Conservation (phyloP, 2,797 vertebrate genomes). For the Chrosomus eos region DNA sequence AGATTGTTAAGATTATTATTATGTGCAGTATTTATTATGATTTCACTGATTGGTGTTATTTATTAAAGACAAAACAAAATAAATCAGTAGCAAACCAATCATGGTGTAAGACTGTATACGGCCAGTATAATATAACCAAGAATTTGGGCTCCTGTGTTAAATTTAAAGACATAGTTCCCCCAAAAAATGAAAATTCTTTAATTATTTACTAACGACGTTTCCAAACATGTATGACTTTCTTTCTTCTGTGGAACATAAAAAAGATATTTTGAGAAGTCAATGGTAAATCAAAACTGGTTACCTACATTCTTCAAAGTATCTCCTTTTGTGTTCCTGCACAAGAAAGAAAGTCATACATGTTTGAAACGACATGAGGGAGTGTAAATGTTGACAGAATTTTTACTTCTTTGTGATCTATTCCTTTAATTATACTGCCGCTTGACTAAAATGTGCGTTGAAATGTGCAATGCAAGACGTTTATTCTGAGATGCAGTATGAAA, state of each 20-base stretch:
- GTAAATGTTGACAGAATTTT: background rate
- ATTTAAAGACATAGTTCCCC: constrained; percentile 1
- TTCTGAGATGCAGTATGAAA: background rate
- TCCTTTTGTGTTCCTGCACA: background rate
- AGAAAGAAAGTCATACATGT: background rate
- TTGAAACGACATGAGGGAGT: background rate
- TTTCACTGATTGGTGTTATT: constrained; percentile 5
- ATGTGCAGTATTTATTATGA: background rate
- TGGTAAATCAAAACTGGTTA: background rate
- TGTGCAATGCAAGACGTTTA: constrained; percentile 9
- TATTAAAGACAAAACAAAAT: constrained; percentile 1
- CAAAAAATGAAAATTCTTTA: background rate
- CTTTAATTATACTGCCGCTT: background rate
- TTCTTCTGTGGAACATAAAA: background rate
- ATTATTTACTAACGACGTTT: background rate
- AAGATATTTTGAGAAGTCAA: background rate
- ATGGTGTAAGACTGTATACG: background rate
- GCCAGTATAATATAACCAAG: background rate
- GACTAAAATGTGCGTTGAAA: background rate
- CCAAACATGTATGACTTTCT: background rate
- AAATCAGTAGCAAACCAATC: background rate
- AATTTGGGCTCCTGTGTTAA: background rate
- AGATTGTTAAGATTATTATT: constrained; percentile 1
- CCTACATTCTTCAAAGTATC: background rate
- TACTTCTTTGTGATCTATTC: background rate